Evolutionary conservation across 2,797 vertebrate species (phyloP).

Genomic region (Leptodactylus fallax): DNA sequence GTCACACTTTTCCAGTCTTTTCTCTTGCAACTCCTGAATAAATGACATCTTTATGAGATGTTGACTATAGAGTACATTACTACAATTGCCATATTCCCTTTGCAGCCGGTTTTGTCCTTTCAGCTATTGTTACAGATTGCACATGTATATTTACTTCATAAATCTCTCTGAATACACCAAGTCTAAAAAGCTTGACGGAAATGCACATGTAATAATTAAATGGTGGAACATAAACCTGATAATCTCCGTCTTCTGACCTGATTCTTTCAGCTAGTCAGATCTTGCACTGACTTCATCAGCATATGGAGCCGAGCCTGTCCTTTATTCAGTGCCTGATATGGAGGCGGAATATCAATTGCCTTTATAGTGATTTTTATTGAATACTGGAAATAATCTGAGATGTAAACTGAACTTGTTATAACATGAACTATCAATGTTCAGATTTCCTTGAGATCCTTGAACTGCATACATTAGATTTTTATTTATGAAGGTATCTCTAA

Average conservation of each 20-base stretch:
- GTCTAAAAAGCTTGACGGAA: background rate
- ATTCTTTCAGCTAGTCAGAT: conserved; percentile 53
- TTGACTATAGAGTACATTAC: background rate
- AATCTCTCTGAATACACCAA: background rate
- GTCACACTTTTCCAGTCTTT: too few relatives aligned
- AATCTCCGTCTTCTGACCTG: conserved; percentile 51
- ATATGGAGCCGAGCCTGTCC: background rate
- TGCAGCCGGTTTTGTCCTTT: background rate
- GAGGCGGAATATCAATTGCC: conserved; percentile 19
- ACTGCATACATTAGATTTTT: background rate
- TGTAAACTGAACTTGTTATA: background rate
- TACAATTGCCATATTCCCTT: background rate
- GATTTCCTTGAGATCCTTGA: background rate
- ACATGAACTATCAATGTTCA: background rate
- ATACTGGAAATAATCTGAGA: background rate
- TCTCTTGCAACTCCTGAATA: background rate
- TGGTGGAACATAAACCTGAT: background rate
- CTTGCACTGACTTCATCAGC: conserved; percentile 10
- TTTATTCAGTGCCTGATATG: background rate
- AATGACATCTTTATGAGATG: background rate
- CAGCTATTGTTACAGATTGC: background rate
- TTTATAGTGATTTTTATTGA: background rate
- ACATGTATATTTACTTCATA: background rate
- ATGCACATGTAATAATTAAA: conserved; percentile 20
- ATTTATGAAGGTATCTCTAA: background rate